Conservation (phyloP, 2,888 invertebrate genomes). For the Anarsia innoxiella region DNA sequence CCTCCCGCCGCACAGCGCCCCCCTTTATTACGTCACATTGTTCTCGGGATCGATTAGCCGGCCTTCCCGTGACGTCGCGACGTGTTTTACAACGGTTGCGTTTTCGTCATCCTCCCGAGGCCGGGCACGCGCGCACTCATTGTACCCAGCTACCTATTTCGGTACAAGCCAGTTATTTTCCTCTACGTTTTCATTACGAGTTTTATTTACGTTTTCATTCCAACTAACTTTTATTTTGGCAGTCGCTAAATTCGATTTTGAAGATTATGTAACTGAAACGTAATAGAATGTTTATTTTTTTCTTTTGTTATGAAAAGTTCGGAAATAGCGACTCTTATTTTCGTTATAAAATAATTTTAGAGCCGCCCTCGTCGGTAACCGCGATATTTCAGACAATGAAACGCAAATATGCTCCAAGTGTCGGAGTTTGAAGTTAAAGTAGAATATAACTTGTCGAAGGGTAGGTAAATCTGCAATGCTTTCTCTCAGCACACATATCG, state of each 20-base stretch:
- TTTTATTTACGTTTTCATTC: constrained; percentile 18
- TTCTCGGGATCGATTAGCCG: constrained; percentile 66
- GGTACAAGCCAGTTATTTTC: constrained; percentile 10
- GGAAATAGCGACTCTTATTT: too few species aligned
- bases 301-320: too few species aligned
- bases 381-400: too few species aligned
- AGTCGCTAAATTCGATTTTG: too few species aligned
- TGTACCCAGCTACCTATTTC: constrained; percentile 22
- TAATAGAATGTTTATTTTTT: constrained; percentile 13
- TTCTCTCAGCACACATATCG: too few species aligned
- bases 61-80: constrained; percentile 47
- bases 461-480: too few species aligned
- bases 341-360: too few species aligned
- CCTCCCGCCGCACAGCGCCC: constrained; percentile 29
- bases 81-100: constrained; percentile 40
- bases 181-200: constrained; percentile 3
- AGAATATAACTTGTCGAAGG: too few species aligned
- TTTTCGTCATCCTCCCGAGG: constrained; percentile 20
- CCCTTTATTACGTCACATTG: constrained; percentile 65
- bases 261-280: too few species aligned
- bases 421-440: too few species aligned
- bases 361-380: too few species aligned
- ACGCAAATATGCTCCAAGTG: too few species aligned
- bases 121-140: constrained; percentile 4
- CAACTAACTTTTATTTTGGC: constrained; percentile 16